phyloP scores from a whole-genome alignment of 1,140 invertebrate species.

The Hylaeus volcanicus region DNA sequence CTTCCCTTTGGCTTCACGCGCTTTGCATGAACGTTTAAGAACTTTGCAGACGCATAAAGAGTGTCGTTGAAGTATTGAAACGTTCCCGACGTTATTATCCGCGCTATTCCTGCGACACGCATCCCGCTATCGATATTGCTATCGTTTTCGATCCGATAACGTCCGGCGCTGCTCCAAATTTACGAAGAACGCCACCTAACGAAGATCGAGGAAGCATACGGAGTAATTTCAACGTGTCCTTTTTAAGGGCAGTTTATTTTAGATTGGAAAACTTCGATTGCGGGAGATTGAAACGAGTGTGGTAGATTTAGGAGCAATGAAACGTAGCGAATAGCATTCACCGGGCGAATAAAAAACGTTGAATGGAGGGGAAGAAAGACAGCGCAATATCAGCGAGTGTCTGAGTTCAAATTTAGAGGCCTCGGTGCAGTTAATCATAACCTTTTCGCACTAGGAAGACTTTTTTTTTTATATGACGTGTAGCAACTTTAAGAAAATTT shows the following conservation, averaged over 20 bases:
- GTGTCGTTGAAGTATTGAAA: conserved; percentile 38
- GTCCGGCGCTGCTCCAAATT: not conserved
- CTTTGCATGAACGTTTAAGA: conserved; percentile 50
- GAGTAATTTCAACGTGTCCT: not conserved
- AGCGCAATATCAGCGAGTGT: not conserved
- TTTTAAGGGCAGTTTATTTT: not conserved
- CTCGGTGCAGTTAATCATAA: not conserved
- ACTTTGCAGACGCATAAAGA: conserved; percentile 49
- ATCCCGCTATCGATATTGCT: not conserved
- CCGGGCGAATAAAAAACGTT: not conserved
- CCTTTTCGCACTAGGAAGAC: no score
- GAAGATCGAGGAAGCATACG: not conserved
- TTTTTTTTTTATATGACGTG: no score
- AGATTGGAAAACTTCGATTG: not conserved
- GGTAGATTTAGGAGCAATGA: conserved; percentile 3
- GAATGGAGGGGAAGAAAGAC: no score
- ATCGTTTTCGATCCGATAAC: not conserved
- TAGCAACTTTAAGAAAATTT: no score
- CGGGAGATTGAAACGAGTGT: not conserved
- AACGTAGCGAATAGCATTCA: not conserved
- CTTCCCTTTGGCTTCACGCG: conserved; percentile 49
- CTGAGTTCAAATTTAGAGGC: not conserved
- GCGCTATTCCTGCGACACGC: not conserved
- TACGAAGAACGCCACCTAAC: not conserved
- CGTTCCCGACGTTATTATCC: conserved; percentile 20